A percentile compares a stretch with the other conserved stretches of the same genome.
Conservation (phyloP, 2,797 vertebrate species). For the Schizothorax lantsangensis region DNA sequence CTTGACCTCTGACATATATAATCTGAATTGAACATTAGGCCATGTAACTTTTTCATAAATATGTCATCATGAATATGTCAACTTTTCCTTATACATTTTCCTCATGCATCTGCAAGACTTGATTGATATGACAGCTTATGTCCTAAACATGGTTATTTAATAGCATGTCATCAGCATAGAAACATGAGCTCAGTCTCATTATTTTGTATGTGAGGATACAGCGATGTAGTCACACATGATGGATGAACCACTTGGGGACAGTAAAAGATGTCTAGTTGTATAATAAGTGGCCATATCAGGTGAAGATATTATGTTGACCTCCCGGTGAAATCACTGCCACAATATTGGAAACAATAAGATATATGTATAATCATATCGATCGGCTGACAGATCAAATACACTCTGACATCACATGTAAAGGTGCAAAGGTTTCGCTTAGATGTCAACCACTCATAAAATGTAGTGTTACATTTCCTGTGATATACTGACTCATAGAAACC, state of each 20-base stretch:
- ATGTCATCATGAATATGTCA: constrained; percentile 25
- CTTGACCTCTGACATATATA: neutral
- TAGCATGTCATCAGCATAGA: constrained; percentile 37
- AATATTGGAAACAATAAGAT: constrained; percentile 34
- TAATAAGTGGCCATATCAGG: constrained; percentile 44
- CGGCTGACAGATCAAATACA: constrained; percentile 28
- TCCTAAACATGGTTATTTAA: constrained; percentile 28
- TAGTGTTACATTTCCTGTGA: constrained; percentile 36
- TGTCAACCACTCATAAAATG: constrained; percentile 44
- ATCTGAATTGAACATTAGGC: neutral
- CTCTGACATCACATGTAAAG: constrained; percentile 20
- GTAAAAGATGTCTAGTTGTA: constrained; percentile 16
- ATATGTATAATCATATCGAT: constrained; percentile 55
- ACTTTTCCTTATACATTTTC: neutral
- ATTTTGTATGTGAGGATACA: constrained; percentile 23
- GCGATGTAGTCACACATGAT: constrained; percentile 10
- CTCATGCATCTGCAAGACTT: neutral
- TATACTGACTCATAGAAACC: constrained; percentile 27
- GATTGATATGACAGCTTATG: constrained; percentile 33
- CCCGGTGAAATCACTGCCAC: constrained; percentile 14
- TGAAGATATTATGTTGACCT: constrained; percentile 39
- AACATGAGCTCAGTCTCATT: constrained; percentile 40
- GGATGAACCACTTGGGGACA: constrained; percentile 27
- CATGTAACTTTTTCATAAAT: constrained; percentile 14
- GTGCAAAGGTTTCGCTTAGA: constrained; percentile 18